Conservation (phyloP, 2,888 invertebrate genomes). For the Lasioglossum malachurum region DNA sequence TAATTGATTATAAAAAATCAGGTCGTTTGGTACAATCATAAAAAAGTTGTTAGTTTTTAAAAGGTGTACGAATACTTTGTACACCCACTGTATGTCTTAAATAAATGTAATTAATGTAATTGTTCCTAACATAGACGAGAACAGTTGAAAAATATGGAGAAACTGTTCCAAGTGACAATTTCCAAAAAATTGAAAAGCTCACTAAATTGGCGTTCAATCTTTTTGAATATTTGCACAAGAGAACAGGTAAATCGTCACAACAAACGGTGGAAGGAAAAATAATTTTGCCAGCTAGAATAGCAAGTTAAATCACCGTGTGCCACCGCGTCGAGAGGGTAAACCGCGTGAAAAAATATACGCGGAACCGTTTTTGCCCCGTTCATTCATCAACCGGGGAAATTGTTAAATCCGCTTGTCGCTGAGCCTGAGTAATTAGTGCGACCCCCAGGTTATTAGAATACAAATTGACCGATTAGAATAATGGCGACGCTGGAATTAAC, state of each 20-base stretch:
- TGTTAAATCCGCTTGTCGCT: conserved; percentile 9
- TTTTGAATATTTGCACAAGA: neutral
- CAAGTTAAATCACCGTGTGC: neutral
- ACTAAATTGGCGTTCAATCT: neutral
- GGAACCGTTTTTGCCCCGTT: conserved; percentile 10
- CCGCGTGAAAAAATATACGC: conserved; percentile 33
- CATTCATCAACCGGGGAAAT: conserved; percentile 44
- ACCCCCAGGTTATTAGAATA: conserved; percentile 6
- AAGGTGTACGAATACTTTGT: too few relatives aligned
- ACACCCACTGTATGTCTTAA: too few relatives aligned
- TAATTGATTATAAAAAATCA: too few relatives aligned
- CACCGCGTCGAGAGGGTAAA: neutral
- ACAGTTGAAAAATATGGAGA: neutral
- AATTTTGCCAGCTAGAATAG: neutral
- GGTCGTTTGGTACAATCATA: too few relatives aligned
- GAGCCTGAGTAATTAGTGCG: conserved; percentile 35
- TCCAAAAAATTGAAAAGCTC: neutral
- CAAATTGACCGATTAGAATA: conserved; percentile 11
- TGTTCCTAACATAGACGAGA: neutral
- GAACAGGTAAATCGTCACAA: neutral
- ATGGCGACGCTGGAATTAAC: neutral
- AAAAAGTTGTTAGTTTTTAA: too few relatives aligned
- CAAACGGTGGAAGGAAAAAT: neutral
- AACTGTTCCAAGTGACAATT: neutral
- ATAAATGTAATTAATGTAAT: neutral